phyloP scores from a whole-genome alignment of 1,140 invertebrate species.

The Neodiprion pinetum region DNA sequence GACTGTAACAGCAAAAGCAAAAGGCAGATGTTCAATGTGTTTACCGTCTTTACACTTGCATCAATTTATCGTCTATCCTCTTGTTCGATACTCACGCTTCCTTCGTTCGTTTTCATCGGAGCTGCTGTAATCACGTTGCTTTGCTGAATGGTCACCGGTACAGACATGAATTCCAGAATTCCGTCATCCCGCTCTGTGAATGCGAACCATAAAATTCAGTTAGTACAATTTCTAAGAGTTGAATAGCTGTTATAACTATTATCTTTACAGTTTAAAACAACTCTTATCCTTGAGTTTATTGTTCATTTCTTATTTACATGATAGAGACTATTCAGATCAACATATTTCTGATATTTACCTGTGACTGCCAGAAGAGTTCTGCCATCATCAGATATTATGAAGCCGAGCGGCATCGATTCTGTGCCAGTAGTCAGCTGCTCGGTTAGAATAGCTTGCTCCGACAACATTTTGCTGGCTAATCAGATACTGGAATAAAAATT shows the following conservation, averaged over 20 bases:
- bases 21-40: not conserved
- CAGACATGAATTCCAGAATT: constrained; percentile 39
- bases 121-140: constrained; percentile 26
- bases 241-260: no score
- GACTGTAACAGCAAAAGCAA: constrained; percentile 30
- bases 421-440: constrained; percentile 27
- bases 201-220: not conserved
- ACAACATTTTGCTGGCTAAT: constrained; percentile 25
- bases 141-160: constrained; percentile 41
- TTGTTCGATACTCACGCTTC: constrained; percentile 20
- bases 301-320: no score
- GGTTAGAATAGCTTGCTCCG: constrained; percentile 23
- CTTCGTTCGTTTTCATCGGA: constrained; percentile 30
- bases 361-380: constrained; percentile 43
- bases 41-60: constrained; percentile 23
- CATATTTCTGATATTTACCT: constrained; percentile 28
- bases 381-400: constrained; percentile 50
- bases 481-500: no score
- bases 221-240: not conserved
- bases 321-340: no score
- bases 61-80: not conserved
- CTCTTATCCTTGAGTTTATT: no score
- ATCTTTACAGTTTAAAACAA: no score
- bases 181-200: constrained; percentile 44
- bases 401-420: constrained; percentile 41